These are phyloP conservation scores for Platysteira castanea DNA, from an alignment of 2,113 vertebrate species.

Conservation along the genomic window DNA sequence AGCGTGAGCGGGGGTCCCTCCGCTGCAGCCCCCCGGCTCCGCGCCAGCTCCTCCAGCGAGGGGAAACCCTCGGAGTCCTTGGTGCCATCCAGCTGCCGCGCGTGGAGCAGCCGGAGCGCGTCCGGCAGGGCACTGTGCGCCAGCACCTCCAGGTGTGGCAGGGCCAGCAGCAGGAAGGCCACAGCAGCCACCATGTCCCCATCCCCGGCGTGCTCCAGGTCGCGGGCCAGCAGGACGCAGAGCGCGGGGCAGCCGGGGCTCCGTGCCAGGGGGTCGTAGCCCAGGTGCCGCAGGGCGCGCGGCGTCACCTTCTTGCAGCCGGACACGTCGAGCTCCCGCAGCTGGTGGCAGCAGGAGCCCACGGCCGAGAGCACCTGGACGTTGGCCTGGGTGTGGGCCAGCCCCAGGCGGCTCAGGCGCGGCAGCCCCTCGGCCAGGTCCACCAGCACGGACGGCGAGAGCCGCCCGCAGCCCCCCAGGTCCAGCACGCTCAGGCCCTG, in stretches of 20 bases:
- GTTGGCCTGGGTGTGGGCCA: constrained; percentile 44
- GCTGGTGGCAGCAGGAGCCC: constrained; percentile 2
- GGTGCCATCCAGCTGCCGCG: fast-evolving
- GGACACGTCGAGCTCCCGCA: constrained; percentile 53
- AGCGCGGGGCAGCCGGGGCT: neutral
- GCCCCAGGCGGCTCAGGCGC: neutral
- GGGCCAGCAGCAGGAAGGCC: constrained; percentile 59
- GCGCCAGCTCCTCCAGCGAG: neutral
- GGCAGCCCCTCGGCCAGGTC: constrained; percentile 41
- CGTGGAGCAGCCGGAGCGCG: neutral
- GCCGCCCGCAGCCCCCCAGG: constrained; percentile 41
- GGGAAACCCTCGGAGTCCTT: neutral
- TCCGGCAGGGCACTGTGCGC: neutral
- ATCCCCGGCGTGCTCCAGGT: fast-evolving
- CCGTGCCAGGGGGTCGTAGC: neutral
- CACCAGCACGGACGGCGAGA: neutral
- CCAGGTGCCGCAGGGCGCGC: neutral
- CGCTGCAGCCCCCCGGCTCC: fast-evolving
- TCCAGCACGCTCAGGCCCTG: constrained; percentile 54
- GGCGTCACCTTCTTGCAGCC: constrained; percentile 32
- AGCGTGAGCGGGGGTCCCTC: neutral
- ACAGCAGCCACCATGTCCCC: fast-evolving
- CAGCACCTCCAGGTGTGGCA: constrained; percentile 21
- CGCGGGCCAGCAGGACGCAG: neutral
- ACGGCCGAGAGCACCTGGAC: constrained; percentile 20